Base-by-base conservation (phyloP, 2,113 vertebrate species). In the Bos taurus region DNA sequence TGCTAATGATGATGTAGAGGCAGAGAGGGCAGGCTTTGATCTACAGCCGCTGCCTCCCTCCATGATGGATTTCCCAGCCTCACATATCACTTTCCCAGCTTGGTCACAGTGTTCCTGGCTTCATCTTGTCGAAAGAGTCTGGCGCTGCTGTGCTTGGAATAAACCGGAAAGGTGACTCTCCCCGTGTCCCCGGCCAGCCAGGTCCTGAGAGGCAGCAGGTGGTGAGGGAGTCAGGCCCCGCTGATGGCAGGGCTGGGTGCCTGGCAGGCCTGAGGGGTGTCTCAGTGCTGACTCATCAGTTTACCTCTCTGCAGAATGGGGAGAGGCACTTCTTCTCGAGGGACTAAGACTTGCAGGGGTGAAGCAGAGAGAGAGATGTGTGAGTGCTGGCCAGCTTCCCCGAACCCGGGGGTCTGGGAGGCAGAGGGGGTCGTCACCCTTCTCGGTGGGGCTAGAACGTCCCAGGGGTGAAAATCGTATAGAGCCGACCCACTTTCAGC, bases 1-100 rank as follows among this genome's bases (percentile, higher is more conserved):
- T 48, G 91, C 93, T 96, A 96, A 96, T 92, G 90, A 57, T 91
- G 90, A 87, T 85, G 56, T 40, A 93, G 77, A 23, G 8, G 77
- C 77, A 11, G 62, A 30, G 40, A 48, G 59, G 25, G 33, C 43
- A 33, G 71, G 52, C 57, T 57, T 46, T 84, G 96, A 96, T 97
- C 83, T 93, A 89, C 16, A 13, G 74, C 67, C 59, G 64, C 91
- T 95, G 96, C 95, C 92, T 84, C 52, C 48, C 43, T 80, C 71
- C 4, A 4, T 71, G 95, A 98, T 56, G 90, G 93, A 90, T 97
- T 56, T 52, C 92, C 62, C 4, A 5, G 62, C 64, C 30, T 30
- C 88, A 33, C 91, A 64, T 17, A 77, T 95, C 85, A 74, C 93
- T 97, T 96, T 94, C 84, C 78, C 93, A 11, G 54, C 71, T 77